phyloP scores from a whole-genome alignment of 2,797 vertebrate genomes.

The Oceanodroma leucorhoa region DNA sequence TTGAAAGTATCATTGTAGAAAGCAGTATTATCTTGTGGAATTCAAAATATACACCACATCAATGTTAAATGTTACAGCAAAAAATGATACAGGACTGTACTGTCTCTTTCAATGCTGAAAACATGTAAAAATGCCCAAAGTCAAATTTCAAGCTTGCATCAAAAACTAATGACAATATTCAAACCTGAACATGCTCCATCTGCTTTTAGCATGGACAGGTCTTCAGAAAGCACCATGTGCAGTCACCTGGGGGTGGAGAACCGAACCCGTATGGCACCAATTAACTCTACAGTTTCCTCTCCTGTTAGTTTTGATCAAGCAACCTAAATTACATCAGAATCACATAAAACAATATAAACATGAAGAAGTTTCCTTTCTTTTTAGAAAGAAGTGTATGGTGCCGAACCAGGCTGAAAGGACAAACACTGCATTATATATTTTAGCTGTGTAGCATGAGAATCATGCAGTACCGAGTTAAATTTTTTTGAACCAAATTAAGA shows the following conservation, averaged over 20 bases:
- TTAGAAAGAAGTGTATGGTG: neutral
- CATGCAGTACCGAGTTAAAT: rapidly evolving
- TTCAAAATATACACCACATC: neutral
- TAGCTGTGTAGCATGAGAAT: neutral
- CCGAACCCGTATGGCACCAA: rapidly evolving
- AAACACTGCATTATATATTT: neutral
- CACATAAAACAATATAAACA: neutral
- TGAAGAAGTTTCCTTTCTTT: neutral
- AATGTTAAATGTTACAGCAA: neutral
- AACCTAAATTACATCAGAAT: neutral
- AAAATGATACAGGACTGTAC: neutral
- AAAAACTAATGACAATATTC: neutral
- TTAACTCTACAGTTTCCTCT: neutral
- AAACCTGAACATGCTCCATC: neutral
- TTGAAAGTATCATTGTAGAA: neutral
- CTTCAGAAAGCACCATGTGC: neutral
- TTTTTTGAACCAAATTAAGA: neutral
- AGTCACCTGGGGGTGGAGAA: neutral
- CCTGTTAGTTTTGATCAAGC: neutral
- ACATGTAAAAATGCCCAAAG: neutral
- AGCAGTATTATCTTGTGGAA: neutral
- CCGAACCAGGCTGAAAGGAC: neutral
- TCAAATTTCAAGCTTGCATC: neutral
- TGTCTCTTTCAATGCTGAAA: neutral
- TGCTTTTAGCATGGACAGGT: neutral